Base-by-base conservation (phyloP, 1,140 invertebrate genomes). In the Drosophila pandora region DNA sequence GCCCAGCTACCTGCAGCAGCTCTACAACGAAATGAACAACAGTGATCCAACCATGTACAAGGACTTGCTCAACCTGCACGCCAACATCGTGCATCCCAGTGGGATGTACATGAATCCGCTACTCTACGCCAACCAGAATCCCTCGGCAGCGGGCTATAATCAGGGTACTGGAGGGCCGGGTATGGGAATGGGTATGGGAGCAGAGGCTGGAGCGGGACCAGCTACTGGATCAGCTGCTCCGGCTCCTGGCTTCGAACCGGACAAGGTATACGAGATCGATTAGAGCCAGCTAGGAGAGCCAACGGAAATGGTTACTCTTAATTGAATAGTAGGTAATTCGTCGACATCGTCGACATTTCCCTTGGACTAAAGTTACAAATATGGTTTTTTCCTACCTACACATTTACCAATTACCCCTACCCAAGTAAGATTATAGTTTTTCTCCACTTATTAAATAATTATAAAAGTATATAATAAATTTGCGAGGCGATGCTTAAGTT, bases 31-130 rank as follows among this genome's bases (percentile, higher is more conserved):
- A 76, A 92, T 92, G 91, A 90, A 92, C 62, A 82, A 79, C 28
- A 79, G 84, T 5, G 83, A 92, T 85, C 90, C 90, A 12, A 79
- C 88, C 45, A 90, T 91, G 88, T 91, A 91, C 65, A 91, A 90
- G 71, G 90, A 90, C 67, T 71, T 91, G 10, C 41, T 91, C 2
- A 68, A 67, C n/a, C 53, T 91, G 52, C 87, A 91, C 45, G 57
- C 75, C 21, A 80, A 84, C 52, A 76, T 91, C 53, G 77, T 79
- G 43, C 88, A 90, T 69, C 90, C 90, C 17, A 90, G 84, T 32
- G 90, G 90, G 23, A 77, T 91, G 87, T 91, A 91, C 48, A 91
- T 91, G 90, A 91, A 90, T 79, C 90, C 90, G 2, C 62, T 91
- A 59, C 84, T 91, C 25, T 91, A 89, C 54, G 80, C 90, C 59